Percentiles rank a stretch among this genome's conserved stretches.
phyloP scores from a whole-genome alignment of 1,140 invertebrate genomes.

The Hyphantria cunea region DNA sequence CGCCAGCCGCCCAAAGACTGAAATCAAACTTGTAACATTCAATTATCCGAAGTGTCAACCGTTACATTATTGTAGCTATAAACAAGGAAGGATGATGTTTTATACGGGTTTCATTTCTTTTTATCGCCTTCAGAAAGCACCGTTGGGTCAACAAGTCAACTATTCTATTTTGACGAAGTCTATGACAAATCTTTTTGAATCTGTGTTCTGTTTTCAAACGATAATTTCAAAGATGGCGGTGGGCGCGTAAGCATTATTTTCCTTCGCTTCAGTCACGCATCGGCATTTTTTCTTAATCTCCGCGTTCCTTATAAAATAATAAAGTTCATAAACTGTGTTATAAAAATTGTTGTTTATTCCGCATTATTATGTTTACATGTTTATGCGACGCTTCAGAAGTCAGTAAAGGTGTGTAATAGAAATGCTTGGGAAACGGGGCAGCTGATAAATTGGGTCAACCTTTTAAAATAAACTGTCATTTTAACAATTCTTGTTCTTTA shows the following conservation, averaged over 20 bases:
- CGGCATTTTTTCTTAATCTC: slow-evolving; percentile 17
- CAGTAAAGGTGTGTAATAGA: neutral
- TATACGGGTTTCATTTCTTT: no score
- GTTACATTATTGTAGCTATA: no score
- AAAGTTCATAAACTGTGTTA: slow-evolving; percentile 15
- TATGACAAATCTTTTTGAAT: no score
- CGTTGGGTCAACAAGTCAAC: no score
- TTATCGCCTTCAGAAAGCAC: no score
- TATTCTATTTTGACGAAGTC: no score
- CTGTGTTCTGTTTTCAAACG: slow-evolving; percentile 8
- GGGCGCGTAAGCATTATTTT: slow-evolving; percentile 10
- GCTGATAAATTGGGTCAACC: neutral
- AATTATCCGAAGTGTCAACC: no score
- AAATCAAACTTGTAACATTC: no score
- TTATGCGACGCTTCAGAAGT: slow-evolving; percentile 13
- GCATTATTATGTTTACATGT: slow-evolving; percentile 20
- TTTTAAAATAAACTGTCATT: neutral
- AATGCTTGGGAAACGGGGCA: neutral
- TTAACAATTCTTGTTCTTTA: no score
- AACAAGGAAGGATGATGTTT: no score
- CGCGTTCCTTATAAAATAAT: slow-evolving; percentile 30
- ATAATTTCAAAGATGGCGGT: slow-evolving; percentile 4
- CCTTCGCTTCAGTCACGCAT: slow-evolving; percentile 15
- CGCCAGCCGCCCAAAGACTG: no score
- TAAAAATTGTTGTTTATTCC: slow-evolving; percentile 20